These are phyloP conservation scores for Gallinago jamesoni DNA, from an alignment of 2,113 vertebrate genomes.

Conservation along the genomic window DNA sequence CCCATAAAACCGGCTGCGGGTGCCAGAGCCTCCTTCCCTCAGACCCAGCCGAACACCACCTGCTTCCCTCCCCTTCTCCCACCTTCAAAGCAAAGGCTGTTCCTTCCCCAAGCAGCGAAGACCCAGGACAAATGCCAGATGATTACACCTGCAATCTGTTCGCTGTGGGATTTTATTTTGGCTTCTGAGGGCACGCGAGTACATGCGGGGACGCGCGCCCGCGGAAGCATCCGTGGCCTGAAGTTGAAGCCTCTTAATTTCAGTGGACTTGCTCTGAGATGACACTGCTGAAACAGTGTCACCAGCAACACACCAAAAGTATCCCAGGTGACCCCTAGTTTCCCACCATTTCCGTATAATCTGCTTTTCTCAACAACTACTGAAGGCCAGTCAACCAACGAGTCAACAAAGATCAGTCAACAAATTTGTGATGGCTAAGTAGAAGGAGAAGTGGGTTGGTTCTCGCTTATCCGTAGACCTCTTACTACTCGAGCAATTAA, in stretches of 20 bases:
- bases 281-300: not conserved
- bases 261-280: not conserved
- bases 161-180: not conserved
- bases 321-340: not conserved
- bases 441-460: not conserved
- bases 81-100: not conserved
- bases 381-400: not conserved
- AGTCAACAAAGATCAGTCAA: not conserved
- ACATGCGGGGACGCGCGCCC: accelerated
- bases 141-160: slow-evolving; percentile 59
- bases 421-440: not conserved
- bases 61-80: not conserved
- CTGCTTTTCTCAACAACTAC: not conserved
- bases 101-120: not conserved
- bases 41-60: slow-evolving; percentile 5
- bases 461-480: not conserved
- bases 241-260: not conserved
- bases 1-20: not conserved
- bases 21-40: slow-evolving; percentile 2
- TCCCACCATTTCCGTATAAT: not conserved
- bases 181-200: not conserved
- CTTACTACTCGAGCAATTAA: not conserved
- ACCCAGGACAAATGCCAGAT: slow-evolving; percentile 46
- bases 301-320: not conserved
- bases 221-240: not conserved